A percentile compares a stretch with the other conserved stretches of the same genome.
phyloP scores from a whole-genome alignment of 2,113 vertebrate genomes.

The Cnemophilus loriae region DNA sequence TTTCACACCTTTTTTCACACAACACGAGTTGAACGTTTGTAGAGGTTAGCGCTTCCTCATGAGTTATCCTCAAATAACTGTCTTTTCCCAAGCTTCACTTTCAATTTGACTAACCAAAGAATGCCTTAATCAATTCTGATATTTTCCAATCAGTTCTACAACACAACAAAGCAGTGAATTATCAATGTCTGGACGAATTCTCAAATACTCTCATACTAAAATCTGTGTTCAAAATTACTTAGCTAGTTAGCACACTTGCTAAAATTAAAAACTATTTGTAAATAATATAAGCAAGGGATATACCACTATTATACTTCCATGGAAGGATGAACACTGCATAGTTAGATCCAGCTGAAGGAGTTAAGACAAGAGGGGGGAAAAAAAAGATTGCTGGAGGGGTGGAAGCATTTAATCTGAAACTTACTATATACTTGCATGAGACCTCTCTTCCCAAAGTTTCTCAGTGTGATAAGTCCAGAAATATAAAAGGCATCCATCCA shows the following conservation, averaged over 20 bases:
- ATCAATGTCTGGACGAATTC: background rate
- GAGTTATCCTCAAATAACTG: background rate
- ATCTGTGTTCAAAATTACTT: background rate
- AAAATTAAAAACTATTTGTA: background rate
- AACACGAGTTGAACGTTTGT: background rate
- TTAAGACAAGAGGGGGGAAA: accelerated
- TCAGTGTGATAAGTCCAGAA: background rate
- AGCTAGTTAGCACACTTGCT: background rate
- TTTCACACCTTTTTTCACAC: no score
- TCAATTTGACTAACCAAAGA: background rate
- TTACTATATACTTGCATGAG: background rate
- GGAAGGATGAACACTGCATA: background rate
- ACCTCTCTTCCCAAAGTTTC: background rate
- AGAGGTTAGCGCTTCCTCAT: background rate
- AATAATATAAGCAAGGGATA: background rate
- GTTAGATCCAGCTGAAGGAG: background rate
- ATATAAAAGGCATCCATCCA: background rate
- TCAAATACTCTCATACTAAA: background rate
- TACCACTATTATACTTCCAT: background rate
- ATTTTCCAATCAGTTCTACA: background rate
- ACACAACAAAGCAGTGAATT: background rate
- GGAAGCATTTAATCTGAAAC: background rate
- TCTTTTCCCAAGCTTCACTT: background rate
- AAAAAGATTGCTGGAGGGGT: background rate
- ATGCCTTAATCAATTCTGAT: background rate